These are phyloP conservation scores for Cottoperca gobio DNA, from an alignment of 2,797 vertebrate genomes.

Conservation along the genomic window DNA sequence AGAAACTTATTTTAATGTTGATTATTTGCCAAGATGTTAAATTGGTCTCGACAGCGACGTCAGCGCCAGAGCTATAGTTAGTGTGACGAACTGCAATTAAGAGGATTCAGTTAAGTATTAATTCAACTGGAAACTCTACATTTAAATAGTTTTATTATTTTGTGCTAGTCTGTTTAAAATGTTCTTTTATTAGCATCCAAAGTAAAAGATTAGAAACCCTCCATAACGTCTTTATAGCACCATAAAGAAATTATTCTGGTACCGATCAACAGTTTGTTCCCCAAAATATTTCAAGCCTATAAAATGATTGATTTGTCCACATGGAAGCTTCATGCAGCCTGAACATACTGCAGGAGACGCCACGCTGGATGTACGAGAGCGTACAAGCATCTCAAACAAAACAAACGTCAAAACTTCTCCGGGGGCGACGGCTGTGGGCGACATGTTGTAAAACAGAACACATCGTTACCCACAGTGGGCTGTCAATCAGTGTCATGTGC, in stretches of 20 bases:
- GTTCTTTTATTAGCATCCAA: background rate
- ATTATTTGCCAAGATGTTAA: slow-evolving; percentile 24
- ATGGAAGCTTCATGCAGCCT: slow-evolving; percentile 38
- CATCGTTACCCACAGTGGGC: slow-evolving; percentile 69
- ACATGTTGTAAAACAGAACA: slow-evolving; percentile 62
- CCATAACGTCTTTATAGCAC: too few relatives aligned
- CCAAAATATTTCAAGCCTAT: background rate
- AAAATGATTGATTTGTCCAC: slow-evolving; percentile 25
- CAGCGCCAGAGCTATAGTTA: slow-evolving; percentile 5
- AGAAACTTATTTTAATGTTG: background rate
- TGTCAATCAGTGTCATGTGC: slow-evolving; percentile 75
- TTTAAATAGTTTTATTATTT: slow-evolving; percentile 2
- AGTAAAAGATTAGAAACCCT: background rate
- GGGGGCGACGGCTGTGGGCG: slow-evolving; percentile 69
- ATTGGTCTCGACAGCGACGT: slow-evolving; percentile 18
- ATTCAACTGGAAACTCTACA: background rate
- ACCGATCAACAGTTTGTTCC: background rate
- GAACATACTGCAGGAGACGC: slow-evolving; percentile 44
- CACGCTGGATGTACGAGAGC: slow-evolving; percentile 35
- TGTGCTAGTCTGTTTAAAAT: background rate
- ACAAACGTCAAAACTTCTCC: slow-evolving; percentile 69
- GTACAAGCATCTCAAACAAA: slow-evolving; percentile 68
- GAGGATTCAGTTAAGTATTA: slow-evolving; percentile 16
- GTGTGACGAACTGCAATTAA: slow-evolving; percentile 42
- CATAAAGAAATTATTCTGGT: background rate